Percentiles rank a stretch among this genome's conserved stretches.
These are phyloP conservation scores for Phocides pigmalion DNA, from an alignment of 1,140 invertebrate genomes.

Conservation along the genomic window DNA sequence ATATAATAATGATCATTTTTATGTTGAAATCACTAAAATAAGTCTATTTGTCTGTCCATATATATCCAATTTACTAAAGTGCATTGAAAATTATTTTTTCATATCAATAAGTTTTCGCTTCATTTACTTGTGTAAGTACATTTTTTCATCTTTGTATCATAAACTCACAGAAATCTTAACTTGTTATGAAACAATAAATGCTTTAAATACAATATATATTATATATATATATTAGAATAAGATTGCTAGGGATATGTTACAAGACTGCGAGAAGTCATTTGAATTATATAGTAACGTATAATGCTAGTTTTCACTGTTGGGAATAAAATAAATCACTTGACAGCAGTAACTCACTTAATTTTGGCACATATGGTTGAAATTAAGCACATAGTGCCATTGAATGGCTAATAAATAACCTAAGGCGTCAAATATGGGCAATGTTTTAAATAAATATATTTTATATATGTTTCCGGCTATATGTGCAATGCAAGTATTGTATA, in stretches of 20 bases:
- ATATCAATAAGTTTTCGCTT: no score
- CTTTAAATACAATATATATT: constrained; percentile 11
- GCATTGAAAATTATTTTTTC: no score
- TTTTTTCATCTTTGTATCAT: not conserved
- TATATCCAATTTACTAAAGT: no score
- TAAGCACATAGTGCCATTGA: constrained; percentile 20
- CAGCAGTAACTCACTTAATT: not conserved
- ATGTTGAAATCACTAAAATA: no score
- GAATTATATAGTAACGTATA: constrained; percentile 18
- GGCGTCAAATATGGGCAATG: constrained; percentile 17
- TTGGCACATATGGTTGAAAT: constrained; percentile 23
- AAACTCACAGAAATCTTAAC: constrained; percentile 10
- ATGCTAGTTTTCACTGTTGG: constrained; percentile 24
- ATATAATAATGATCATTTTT: no score
- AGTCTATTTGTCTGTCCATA: no score
- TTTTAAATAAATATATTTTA: not conserved
- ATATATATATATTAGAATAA: not conserved
- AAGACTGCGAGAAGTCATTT: not conserved
- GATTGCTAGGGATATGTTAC: constrained; percentile 1
- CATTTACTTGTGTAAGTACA: no score
- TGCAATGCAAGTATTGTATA: no score
- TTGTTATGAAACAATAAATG: not conserved
- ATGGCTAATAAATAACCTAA: constrained; percentile 11
- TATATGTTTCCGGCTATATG: no score
- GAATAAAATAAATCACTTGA: constrained; percentile 22